These are phyloP conservation scores for Psammodynastes pulverulentus DNA, from an alignment of 2,113 vertebrate genomes.

Conservation along the genomic window DNA sequence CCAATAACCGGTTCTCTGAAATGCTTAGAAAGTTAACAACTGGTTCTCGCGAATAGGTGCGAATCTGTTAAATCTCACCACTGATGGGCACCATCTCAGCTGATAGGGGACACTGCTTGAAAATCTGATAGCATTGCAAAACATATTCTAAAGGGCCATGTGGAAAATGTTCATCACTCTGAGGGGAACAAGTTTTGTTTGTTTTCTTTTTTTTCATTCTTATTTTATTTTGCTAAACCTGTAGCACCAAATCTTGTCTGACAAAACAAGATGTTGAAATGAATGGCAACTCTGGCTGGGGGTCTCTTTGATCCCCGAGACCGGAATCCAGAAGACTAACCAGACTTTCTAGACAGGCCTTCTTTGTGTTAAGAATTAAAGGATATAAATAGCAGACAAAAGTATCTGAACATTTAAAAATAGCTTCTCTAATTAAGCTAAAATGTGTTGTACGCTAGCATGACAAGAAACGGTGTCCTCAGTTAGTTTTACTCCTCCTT, in stretches of 20 bases:
- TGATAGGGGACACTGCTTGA: neutral
- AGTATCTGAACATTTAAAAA: neutral
- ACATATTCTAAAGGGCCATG: neutral
- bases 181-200: neutral
- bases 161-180: neutral
- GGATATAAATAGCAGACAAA: neutral
- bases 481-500: neutral
- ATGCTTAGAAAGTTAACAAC: too few species aligned
- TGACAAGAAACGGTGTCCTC: constrained; percentile 15
- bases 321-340: neutral
- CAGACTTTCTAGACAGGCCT: neutral
- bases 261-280: constrained; percentile 13
- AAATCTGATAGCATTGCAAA: neutral
- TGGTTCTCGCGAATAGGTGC: too few species aligned
- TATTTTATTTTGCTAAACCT: neutral
- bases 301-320: neutral
- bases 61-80: too few species aligned
- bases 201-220: neutral
- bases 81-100: too few species aligned
- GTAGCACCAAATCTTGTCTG: neutral
- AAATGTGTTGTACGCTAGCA: neutral
- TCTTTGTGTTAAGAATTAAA: neutral
- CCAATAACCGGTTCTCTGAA: too few species aligned
- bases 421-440: constrained; percentile 21
- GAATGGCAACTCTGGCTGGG: neutral